Percentiles rank a stretch among this genome's conserved stretches.
Evolutionary conservation across 1,140 invertebrate genomes (phyloP).

Genomic region (Nebria ingens): DNA sequence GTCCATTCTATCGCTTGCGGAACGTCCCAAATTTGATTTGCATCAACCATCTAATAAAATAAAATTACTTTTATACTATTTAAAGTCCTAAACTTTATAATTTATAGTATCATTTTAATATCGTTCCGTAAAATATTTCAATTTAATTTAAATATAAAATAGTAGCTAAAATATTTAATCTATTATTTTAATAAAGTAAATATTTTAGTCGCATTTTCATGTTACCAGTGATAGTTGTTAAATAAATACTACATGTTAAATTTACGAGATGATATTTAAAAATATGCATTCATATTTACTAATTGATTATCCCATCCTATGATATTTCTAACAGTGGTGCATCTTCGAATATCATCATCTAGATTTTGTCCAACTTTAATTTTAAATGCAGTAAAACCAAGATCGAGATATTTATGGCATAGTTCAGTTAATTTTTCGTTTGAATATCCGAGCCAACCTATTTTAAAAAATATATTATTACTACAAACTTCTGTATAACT

Average conservation of each 20-base stretch:
- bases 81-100: too few species aligned
- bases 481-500: too few species aligned
- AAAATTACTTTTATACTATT: too few species aligned
- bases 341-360: constrained; percentile 65
- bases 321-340: constrained; percentile 55
- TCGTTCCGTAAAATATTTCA: too few species aligned
- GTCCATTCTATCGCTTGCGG: constrained; percentile 77
- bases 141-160: background rate
- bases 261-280: constrained; percentile 2
- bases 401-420: constrained; percentile 58
- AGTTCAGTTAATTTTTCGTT: constrained; percentile 55
- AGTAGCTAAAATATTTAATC: too few species aligned
- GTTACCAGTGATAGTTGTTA: too few species aligned
- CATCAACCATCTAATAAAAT: constrained; percentile 67
- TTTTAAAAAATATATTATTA: background rate
- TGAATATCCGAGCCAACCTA: constrained; percentile 72
- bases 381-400: constrained; percentile 78
- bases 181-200: too few species aligned
- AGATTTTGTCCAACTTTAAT: constrained; percentile 78
- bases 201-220: too few species aligned
- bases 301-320: constrained; percentile 65
- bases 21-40: constrained; percentile 87
- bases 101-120: too few species aligned
- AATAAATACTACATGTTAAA: background rate
- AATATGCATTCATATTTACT: constrained; percentile 48